Base-by-base conservation (phyloP, 2,797 vertebrate genomes). In the Tauraco hartlaubi region DNA sequence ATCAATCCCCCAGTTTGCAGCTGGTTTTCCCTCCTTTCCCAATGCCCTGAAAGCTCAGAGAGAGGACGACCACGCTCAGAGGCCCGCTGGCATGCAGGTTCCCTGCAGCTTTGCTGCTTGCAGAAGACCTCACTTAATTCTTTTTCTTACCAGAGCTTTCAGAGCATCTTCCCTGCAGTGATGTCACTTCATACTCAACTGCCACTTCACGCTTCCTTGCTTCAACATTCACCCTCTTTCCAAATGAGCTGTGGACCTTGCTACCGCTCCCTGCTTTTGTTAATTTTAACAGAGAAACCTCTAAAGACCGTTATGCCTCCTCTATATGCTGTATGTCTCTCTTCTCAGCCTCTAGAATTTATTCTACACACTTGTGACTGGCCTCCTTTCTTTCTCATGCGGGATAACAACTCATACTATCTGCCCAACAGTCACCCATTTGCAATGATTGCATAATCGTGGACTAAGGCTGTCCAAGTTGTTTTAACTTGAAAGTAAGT, bases 401-500 rank as follows among this genome's bases (percentile, higher is more conserved):
- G 69, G 29, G 23, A 54, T 49, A 85, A 79, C 5, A 63, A 39
- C 64, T 86, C 66, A 68, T 28, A 29, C 41, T 48, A 11, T 28
- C n/a, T 55, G 39, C 35, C 73, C 90, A 72, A 66, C n/a, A 87
- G 74, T 31, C 77, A 86, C n/a, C 72, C 64, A 35, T 37, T 54
- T 49, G 74, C 23, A 49, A 5, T 0, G 26, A 79, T 6, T 81
- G 73, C 33, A 5, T 81, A 73, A 94, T 9, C 79, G 56, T 39
- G 44, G 77, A 88, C 67, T 48, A 61, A 69, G 89, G 73, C 51
- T 52, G 39, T 35, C 77, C 71, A 61, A 76, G 67, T 13, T 54
- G 49, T 81, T 95, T 77, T 68, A 83, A 83, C 81, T 89, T 46
- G 19, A 63, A 82, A 89, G 33, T 26, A 58, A 88, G 54, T 26